Base-by-base conservation (phyloP, 2,797 vertebrate species). In the Apogon hyalosoma region DNA sequence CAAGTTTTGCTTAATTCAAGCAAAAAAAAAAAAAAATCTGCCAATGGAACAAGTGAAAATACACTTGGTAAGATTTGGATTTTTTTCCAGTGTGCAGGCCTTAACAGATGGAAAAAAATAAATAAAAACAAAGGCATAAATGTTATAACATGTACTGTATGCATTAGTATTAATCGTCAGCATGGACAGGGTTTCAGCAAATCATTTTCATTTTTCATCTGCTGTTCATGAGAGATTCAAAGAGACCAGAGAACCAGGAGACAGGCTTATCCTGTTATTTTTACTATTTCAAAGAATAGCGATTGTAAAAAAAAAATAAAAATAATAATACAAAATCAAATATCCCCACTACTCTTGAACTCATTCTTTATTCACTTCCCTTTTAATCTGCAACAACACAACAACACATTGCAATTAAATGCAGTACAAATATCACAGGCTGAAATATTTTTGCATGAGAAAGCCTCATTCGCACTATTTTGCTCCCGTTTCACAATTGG, bases 341-440 rank as follows among this genome's bases (percentile, higher is more conserved):
- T 75, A 77, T 81, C 12, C 57, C 76, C 77, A 60, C 68, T 85
- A 62, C 45, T 79, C 69, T 87, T 89, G 46, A 14, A 48, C 56
- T 80, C 42, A 74, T 14, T 66, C 66, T 89, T 91, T 92, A 90
- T 92, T 91, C 42, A 67, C 54, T 81, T 80, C 63, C 38, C 46
- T 68, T 69, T 82, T 33, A 79, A 65, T 57, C 31, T 57, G 5
- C 61, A 79, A 69, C 52, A 60, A 79, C 73, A 82, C 57, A 82
- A 54, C 46, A 68, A 82, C 43, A 81, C 50, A 73, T 55, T 45
- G 38, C 42, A 84, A 40, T 49, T 69, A 53, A 80, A 71, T 45
- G 24, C 21, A 56, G 53, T 72, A 87, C 82, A 89, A 54, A 66
- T 53, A 69, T 68, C 13, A 84, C 71, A 86, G 15, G 39, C 7